Base-by-base conservation (phyloP, 2,888 invertebrate species). In the Masnerella sp. region DNA sequence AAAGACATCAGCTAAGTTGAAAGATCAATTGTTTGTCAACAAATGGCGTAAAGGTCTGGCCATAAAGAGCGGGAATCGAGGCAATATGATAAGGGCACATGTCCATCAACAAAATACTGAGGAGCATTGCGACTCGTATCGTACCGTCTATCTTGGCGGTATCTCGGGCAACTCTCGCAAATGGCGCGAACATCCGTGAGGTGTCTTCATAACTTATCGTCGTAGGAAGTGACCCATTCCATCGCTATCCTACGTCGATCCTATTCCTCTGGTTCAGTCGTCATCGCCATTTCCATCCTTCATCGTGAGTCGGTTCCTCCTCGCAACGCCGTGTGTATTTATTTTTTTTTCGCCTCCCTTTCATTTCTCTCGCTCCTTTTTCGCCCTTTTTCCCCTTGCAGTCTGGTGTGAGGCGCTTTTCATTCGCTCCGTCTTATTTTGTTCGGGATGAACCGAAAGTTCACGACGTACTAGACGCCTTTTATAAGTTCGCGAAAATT, bases 171-270 rank as follows among this genome's bases (percentile, higher is more conserved):
- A 75, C 77, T 79, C 78, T 80, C 82, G 85, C 83, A 86, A 86
- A 86, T 86, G 86, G 85, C 83, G 84, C 83, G 84, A 83, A 86
- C 85, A 86, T 86, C 85, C 86, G 86, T 80, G 82, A 78, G 81
- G 75, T 81, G 80, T 80, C 80, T 81, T 81, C 80, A 83, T 85
- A 83, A 85, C 84, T 85, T 86, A 86, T 86, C 85, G 84, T 76
- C 79, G 64, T 80, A 83, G 85, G 86, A 85, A 85, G 85, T 82
- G 80, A 78, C 79, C 78, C 80, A 67, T 70, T 74, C 62, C 70
- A 69, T 54, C 47, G 59, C 62, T 65, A 67, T 43, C 59, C 72
- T 61, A 65, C 61, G 72, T 72, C 72, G 72, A 74, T 69, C 58
- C 68, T 74, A 74, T 65, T 65, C 64, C 74, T 59, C 65, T 38